Evolutionary conservation across 2,797 vertebrate genomes (phyloP).

Genomic region (Diplodus sargus): DNA sequence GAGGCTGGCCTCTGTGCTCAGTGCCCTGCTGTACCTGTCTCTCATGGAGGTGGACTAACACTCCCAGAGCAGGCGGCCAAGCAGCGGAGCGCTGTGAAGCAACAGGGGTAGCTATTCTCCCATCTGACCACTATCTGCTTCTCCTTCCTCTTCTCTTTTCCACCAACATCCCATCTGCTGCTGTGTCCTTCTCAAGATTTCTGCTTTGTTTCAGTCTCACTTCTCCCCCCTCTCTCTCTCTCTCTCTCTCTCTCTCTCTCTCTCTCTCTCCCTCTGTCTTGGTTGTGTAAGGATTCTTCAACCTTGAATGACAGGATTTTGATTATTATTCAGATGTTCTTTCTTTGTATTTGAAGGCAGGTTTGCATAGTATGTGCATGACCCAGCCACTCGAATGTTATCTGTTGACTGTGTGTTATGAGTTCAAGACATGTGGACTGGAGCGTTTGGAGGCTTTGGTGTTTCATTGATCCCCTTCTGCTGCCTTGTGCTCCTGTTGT

Average conservation of each 20-base stretch:
- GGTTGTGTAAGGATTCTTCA: slow-evolving; percentile 1
- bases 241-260: no score
- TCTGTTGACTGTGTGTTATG: slow-evolving; percentile 21
- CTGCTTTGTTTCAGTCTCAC: slow-evolving; percentile 58
- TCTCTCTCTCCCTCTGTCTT: slow-evolving; percentile 5
- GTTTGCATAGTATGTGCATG: slow-evolving; percentile 28
- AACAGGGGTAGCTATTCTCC: slow-evolving; percentile 79
- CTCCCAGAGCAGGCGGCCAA: slow-evolving; percentile 77
- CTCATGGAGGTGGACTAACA: slow-evolving; percentile 82
- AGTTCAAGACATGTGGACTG: slow-evolving; percentile 35
- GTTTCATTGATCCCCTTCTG: slow-evolving; percentile 47
- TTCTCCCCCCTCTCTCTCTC: slow-evolving; percentile 36
- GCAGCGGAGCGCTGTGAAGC: slow-evolving; percentile 74
- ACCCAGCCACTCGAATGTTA: slow-evolving; percentile 12
- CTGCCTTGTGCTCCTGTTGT: slow-evolving; percentile 57
- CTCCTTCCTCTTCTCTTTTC: slow-evolving; percentile 67
- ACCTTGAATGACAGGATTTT: slow-evolving; percentile 9
- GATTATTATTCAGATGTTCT: neutral
- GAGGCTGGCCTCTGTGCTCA: slow-evolving; percentile 76
- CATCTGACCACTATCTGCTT: slow-evolving; percentile 64
- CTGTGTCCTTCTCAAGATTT: slow-evolving; percentile 42
- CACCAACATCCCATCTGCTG: slow-evolving; percentile 49
- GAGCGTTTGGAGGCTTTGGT: slow-evolving; percentile 5
- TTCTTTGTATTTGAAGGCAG: slow-evolving; percentile 10
- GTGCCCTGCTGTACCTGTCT: slow-evolving; percentile 85